phyloP scores from a whole-genome alignment of 1,140 invertebrate genomes.

The Tetragnatha versicolor region DNA sequence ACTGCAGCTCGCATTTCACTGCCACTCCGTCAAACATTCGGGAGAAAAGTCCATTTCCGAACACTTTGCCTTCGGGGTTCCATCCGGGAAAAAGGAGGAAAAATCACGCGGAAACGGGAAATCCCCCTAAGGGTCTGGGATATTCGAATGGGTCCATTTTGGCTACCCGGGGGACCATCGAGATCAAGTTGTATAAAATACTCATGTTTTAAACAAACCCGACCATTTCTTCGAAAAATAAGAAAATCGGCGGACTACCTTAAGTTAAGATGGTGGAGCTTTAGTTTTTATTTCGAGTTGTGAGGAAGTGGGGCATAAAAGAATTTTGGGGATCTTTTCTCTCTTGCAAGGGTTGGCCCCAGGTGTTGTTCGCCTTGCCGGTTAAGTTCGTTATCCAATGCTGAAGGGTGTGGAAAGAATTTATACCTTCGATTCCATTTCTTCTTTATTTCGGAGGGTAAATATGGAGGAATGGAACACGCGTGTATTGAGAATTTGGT shows the following conservation, averaged over 20 bases:
- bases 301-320: background rate
- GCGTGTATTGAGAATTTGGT: too few relatives aligned
- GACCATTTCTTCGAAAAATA: background rate
- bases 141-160: background rate
- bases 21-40: background rate
- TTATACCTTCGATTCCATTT: too few relatives aligned
- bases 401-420: too few relatives aligned
- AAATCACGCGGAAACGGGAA: too few relatives aligned
- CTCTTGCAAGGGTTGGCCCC: background rate
- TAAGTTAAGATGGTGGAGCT: constrained; percentile 27
- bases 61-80: background rate
- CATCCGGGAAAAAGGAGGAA: too few relatives aligned
- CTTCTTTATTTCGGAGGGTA: too few relatives aligned
- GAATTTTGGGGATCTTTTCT: constrained; percentile 8
- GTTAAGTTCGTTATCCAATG: too few relatives aligned
- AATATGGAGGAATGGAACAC: too few relatives aligned
- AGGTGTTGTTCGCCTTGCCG: too few relatives aligned
- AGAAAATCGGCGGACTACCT: constrained; percentile 1
- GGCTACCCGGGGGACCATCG: background rate
- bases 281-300: background rate
- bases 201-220: constrained; percentile 38
- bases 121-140: background rate
- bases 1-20: too few relatives aligned
- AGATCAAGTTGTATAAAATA: constrained; percentile 26
- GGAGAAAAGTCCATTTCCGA: background rate